A percentile compares a stretch with the other conserved stretches of the same genome.
phyloP scores from a whole-genome alignment of 2,113 vertebrate genomes.

The Mirza zaza region DNA sequence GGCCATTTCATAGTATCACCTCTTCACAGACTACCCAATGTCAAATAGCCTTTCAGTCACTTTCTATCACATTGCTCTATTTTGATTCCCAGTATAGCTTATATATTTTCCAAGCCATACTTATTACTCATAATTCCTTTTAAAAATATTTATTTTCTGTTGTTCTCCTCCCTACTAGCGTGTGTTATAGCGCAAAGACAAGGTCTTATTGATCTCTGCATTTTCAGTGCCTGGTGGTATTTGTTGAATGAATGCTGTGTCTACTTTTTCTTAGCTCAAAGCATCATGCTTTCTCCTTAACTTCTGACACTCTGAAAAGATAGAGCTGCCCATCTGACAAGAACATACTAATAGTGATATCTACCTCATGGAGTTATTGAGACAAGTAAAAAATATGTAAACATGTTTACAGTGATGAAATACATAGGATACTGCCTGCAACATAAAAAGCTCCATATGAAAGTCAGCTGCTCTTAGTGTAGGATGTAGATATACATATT shows the following conservation, averaged over 20 bases:
- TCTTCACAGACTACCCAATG: neutral
- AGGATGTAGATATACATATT: neutral
- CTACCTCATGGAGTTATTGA: neutral
- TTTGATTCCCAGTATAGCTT: neutral
- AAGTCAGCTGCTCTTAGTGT: neutral
- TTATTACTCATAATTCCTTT: neutral
- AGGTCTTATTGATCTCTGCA: neutral
- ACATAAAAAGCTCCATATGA: neutral
- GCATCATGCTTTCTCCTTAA: neutral
- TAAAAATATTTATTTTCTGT: neutral
- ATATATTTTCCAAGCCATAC: neutral
- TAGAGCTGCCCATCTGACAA: neutral
- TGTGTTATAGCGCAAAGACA: fast-evolving
- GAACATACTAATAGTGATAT: neutral
- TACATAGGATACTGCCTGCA: neutral
- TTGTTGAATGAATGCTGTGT: neutral
- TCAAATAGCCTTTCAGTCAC: neutral
- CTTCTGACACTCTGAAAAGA: neutral
- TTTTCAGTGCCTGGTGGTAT: neutral
- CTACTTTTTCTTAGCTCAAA: neutral
- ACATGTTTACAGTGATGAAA: neutral
- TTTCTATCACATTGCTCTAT: neutral
- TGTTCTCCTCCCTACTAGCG: neutral
- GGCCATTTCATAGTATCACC: neutral
- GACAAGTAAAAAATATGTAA: neutral